Conservation (phyloP, 1,140 invertebrate genomes). For the Cydia strobilella region DNA sequence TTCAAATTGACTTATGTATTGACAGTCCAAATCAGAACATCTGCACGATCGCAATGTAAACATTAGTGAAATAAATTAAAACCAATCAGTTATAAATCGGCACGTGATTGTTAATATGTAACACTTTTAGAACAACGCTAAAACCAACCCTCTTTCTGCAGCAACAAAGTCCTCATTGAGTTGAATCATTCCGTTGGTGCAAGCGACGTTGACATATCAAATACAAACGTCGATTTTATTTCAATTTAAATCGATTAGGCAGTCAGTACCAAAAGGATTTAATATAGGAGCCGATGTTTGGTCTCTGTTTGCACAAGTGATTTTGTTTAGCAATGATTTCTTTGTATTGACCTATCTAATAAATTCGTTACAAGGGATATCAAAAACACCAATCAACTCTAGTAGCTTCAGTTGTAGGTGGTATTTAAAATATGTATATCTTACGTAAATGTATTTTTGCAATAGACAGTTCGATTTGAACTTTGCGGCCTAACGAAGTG, state of each 20-base stretch:
- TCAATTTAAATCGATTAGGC: conserved; percentile 64
- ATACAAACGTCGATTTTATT: conserved; percentile 69
- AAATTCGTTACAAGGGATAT: background rate
- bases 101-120: conserved; percentile 15
- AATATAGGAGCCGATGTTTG: conserved; percentile 3
- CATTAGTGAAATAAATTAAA: conserved; percentile 35
- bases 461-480: conserved; percentile 4
- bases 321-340: background rate
- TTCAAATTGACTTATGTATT: background rate
- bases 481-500: conserved; percentile 37
- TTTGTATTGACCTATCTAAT: background rate
- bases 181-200: conserved; percentile 51
- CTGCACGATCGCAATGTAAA: conserved; percentile 20
- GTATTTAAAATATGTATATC: background rate
- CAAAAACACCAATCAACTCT: background rate
- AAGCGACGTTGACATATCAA: conserved; percentile 63
- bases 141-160: conserved; percentile 36
- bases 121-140: background rate
- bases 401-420: background rate
- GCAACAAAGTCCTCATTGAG: conserved; percentile 51
- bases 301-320: conserved; percentile 29
- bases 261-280: conserved; percentile 22
- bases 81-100: conserved; percentile 21
- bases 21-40: conserved; percentile 15
- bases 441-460: too few relatives aligned